Evolutionary conservation across 2,113 vertebrate species (phyloP).

Genomic region (human (Homo sapiens)): GRCh38 chr5:5493501-5494000

Average conservation of each 20-base stretch:
- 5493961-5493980: too few species aligned
- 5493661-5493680: background rate
- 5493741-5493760: background rate
- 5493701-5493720: background rate
- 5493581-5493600: background rate
- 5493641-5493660: background rate
- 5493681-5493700: background rate
- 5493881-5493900: background rate
- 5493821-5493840: background rate
- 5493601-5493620: background rate
- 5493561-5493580: background rate
- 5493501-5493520: fast-evolving
- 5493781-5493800: too few species aligned
- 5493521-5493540: background rate
- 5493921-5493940: fast-evolving
- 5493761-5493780: background rate
- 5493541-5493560: background rate
- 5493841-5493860: background rate
- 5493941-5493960: background rate
- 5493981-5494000: background rate
- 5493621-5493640: background rate
- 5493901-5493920: background rate
- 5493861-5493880: background rate
- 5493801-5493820: too few species aligned
- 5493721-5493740: background rate